phyloP scores from a whole-genome alignment of 1,140 invertebrate species.

The Penaeus chinensis region DNA sequence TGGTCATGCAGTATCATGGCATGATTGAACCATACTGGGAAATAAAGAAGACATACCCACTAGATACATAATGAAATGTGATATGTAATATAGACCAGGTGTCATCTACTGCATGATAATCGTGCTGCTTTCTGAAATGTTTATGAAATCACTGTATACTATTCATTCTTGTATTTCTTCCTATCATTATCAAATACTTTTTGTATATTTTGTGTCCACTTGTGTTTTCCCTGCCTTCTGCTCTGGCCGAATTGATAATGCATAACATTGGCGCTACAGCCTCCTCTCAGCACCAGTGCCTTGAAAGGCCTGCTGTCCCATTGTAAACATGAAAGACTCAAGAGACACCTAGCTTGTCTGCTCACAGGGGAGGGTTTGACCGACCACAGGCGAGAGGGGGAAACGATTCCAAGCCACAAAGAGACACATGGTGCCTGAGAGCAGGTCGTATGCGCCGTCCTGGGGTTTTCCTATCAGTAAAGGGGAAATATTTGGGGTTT shows the following conservation, averaged over 20 bases:
- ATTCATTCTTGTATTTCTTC: constrained; percentile 55
- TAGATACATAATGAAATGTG: constrained; percentile 54
- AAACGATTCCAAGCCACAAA: too few relatives aligned
- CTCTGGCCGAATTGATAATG: constrained; percentile 45
- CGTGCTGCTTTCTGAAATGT: constrained; percentile 53
- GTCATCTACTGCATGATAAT: constrained; percentile 61
- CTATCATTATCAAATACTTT: constrained; percentile 38
- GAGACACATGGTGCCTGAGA: too few relatives aligned
- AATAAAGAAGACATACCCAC: constrained; percentile 17
- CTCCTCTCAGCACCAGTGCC: constrained; percentile 16
- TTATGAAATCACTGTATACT: constrained; percentile 57
- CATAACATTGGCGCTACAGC: constrained; percentile 45
- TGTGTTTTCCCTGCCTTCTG: constrained; percentile 50
- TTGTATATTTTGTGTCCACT: constrained; percentile 50
- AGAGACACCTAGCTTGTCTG: too few relatives aligned
- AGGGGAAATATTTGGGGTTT: too few relatives aligned
- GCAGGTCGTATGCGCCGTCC: too few relatives aligned
- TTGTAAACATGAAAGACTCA: too few relatives aligned
- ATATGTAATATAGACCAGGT: constrained; percentile 60
- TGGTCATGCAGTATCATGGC: constrained; percentile 58
- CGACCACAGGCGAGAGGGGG: too few relatives aligned
- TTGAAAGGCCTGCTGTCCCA: too few relatives aligned
- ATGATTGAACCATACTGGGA: constrained; percentile 44
- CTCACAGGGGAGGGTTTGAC: too few relatives aligned
- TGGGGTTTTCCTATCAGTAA: too few relatives aligned